phyloP scores from a whole-genome alignment of 2,888 invertebrate genomes.

The Ypsolopha sequella region DNA sequence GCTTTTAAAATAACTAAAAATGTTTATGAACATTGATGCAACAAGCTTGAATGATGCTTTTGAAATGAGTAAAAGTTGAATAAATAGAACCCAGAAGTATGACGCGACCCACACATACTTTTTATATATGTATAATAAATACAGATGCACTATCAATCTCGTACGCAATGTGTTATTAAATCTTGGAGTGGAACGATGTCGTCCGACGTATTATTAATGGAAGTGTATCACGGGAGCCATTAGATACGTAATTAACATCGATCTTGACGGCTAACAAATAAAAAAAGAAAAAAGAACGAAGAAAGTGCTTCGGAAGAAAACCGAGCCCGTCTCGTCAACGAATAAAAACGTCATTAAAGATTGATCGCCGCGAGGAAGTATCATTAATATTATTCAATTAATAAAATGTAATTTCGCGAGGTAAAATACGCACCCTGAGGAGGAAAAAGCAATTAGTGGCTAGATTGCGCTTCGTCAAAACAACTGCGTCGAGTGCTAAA shows the following conservation, averaged over 20 bases:
- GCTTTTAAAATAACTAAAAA: conserved; percentile 31
- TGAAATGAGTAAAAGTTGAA: neutral
- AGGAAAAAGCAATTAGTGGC: conserved; percentile 71
- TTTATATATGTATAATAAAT: conserved; percentile 54
- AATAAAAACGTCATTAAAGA: conserved; percentile 69
- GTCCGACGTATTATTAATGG: conserved; percentile 60
- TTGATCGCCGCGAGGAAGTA: conserved; percentile 63
- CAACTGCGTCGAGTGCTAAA: conserved; percentile 63
- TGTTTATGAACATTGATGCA: conserved; percentile 16
- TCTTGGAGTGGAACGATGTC: conserved; percentile 56
- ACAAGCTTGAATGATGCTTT: neutral
- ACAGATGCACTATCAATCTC: conserved; percentile 64
- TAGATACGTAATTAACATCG: conserved; percentile 67
- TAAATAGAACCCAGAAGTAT: neutral
- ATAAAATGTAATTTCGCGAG: conserved; percentile 67
- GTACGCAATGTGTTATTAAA: conserved; percentile 54
- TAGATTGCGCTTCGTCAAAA: conserved; percentile 71
- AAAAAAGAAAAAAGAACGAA: conserved; percentile 19
- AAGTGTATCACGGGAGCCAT: conserved; percentile 70
- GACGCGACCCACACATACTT: neutral
- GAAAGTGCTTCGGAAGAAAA: conserved; percentile 36
- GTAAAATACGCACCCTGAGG: conserved; percentile 53
- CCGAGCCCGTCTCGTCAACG: conserved; percentile 42
- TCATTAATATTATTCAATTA: conserved; percentile 72
- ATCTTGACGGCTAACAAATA: conserved; percentile 28